Evolutionary conservation across 2,888 invertebrate genomes (phyloP).

Genomic region (Trachelus stipa): DNA sequence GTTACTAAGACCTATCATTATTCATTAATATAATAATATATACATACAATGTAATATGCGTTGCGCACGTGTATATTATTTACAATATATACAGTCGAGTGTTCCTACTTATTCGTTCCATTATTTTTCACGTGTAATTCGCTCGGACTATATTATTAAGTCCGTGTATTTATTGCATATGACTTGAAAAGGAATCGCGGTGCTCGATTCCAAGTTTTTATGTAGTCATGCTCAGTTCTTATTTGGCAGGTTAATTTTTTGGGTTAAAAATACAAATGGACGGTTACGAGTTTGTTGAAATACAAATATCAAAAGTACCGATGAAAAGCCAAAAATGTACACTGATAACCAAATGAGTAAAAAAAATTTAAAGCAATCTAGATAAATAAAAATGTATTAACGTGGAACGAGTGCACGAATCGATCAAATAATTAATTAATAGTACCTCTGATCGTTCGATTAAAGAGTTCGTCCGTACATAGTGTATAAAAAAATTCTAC

Average conservation of each 20-base stretch:
- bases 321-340: neutral
- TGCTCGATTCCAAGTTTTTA: neutral
- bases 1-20: constrained; percentile 12
- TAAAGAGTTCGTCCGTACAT: neutral
- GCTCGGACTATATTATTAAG: neutral
- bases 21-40: constrained; percentile 19
- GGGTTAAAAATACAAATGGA: too few relatives aligned
- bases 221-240: neutral
- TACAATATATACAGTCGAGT: constrained; percentile 24
- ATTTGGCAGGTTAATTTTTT: neutral
- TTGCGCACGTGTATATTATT: constrained; percentile 19
- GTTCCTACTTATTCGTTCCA: neutral
- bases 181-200: constrained; percentile 9
- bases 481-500: neutral
- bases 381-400: neutral
- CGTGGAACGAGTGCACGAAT: neutral
- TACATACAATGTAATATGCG: constrained; percentile 20
- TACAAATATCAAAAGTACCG: neutral
- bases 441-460: neutral
- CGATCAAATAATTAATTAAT: neutral
- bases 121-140: neutral
- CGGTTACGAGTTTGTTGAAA: neutral
- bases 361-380: neutral
- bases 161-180: constrained; percentile 10
- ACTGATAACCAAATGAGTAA: neutral